These are phyloP conservation scores for Nomada flava DNA, from an alignment of 2,888 invertebrate genomes.

Conservation along the genomic window DNA sequence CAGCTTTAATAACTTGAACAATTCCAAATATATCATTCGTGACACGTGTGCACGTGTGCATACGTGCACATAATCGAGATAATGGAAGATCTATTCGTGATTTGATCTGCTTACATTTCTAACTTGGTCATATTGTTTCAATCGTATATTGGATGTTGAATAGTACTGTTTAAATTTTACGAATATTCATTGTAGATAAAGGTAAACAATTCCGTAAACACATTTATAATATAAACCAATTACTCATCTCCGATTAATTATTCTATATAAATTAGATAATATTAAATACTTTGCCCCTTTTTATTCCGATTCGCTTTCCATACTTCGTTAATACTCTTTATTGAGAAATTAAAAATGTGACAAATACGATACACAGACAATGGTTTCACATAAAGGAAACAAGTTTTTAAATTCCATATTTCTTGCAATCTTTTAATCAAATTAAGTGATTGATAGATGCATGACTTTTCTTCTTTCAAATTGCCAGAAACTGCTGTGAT, in stretches of 20 bases:
- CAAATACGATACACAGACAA: no score
- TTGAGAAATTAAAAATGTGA: not conserved
- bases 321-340: not conserved
- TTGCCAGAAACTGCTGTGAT: not conserved
- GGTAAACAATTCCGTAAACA: not conserved
- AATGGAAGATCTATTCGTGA: slow-evolving; percentile 28
- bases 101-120: slow-evolving; percentile 23
- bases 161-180: not conserved
- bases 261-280: not conserved
- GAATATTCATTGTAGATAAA: not conserved
- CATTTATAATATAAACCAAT: not conserved
- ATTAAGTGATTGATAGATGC: not conserved
- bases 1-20: slow-evolving; percentile 22
- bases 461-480: not conserved
- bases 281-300: not conserved
- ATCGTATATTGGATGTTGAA: slow-evolving; percentile 12
- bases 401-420: no score
- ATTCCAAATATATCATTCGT: slow-evolving; percentile 15
- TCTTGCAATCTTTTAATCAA: no score
- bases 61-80: slow-evolving; percentile 3
- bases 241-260: not conserved
- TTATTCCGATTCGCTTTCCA: no score
- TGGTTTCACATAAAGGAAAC: no score
- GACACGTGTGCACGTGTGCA: slow-evolving; percentile 14
- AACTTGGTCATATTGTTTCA: slow-evolving; percentile 35